Evolutionary conservation across 2,797 vertebrate species (phyloP), one percentile per base, ranked within the genome.

Genomic region (Acomys russatus): DNA sequence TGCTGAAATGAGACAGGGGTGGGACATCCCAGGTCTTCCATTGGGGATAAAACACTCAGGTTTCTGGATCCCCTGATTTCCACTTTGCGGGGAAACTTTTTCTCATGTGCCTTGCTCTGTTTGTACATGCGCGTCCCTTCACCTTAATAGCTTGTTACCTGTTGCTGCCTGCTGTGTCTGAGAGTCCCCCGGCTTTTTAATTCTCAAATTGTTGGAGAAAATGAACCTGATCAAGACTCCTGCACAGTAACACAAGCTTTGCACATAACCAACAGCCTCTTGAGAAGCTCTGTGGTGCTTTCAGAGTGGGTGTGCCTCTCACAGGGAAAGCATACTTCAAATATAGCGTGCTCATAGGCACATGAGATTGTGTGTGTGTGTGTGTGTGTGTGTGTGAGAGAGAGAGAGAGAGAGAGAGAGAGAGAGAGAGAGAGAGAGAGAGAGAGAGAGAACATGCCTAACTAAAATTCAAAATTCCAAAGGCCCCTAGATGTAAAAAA

Each of bases 191-290:
- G 61, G 56, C 56, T 56, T 61, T 61, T 82, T 25, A 82, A 61
- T 38, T 61, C 54, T 82, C 38, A n/a, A 82, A 2, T 28, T 82
- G 56, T 82, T 82, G 35, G 35, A 82, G 56, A 61, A 82, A 38
- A 61, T 82, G 56, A 82, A 82, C 79, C 56, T 82, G 79, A 82
- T 61, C 54, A 63, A 82, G n/a, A 61, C 79, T 82, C 79, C 79
- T 82, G 38, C 56, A 61, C 22, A 61, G 54, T 25, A 59, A 61
- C 56, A 35, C 28, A 14, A 64, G 28, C 30, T 86, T 54, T 86
- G 30, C 10, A 23, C 30, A 18, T 51, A n/a, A 86, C 64, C 64
- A n/a, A 15, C 54, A 83, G 82, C 38, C 33, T 82, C 79, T 54
- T n/a, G 73, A 92, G n/a, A 15, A 66, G 15, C 61, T 38, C 91